phyloP scores from a whole-genome alignment of 1,140 invertebrate genomes.

The Zaprionus gabonicus region DNA sequence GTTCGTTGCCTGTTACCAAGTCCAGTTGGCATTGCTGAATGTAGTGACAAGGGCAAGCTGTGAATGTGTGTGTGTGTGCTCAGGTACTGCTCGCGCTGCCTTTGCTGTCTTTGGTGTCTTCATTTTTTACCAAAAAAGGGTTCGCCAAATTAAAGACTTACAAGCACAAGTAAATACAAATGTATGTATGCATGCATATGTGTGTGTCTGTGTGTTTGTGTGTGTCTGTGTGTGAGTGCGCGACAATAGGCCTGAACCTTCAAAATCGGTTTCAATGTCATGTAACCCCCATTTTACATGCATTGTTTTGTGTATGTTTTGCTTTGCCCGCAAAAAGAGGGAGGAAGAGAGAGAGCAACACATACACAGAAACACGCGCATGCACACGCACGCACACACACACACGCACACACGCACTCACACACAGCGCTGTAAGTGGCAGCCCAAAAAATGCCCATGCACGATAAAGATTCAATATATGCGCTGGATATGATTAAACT shows the following conservation, averaged over 20 bases:
- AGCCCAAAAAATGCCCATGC: slow-evolving; percentile 20
- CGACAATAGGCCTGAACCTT: slow-evolving; percentile 69
- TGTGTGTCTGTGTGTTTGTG: slow-evolving; percentile 1
- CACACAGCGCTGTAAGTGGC: slow-evolving; percentile 7
- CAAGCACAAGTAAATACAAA: not conserved
- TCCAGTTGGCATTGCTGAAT: slow-evolving; percentile 53
- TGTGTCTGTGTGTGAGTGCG: slow-evolving; percentile 20
- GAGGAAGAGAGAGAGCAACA: slow-evolving; percentile 21
- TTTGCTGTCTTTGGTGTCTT: not conserved
- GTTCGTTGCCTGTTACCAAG: slow-evolving; percentile 32
- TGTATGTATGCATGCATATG: not conserved
- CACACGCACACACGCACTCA: slow-evolving; percentile 14
- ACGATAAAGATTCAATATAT: not conserved
- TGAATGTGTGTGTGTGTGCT: not conserved
- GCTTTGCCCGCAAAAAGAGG: slow-evolving; percentile 11
- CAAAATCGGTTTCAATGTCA: slow-evolving; percentile 83
- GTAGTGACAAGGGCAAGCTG: slow-evolving; percentile 69
- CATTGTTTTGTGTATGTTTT: slow-evolving; percentile 14
- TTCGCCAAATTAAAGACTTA: not conserved
- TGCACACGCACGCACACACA: slow-evolving; percentile 6
- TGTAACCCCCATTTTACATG: slow-evolving; percentile 79
- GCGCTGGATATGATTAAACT: not conserved
- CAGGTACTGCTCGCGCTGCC: no score
- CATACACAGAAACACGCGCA: not conserved
- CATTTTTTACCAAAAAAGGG: not conserved